Evolutionary conservation across 1,140 invertebrate species (phyloP), one percentile per base, ranked within the genome.

Genomic region (Plectrocnemia conspersa): DNA sequence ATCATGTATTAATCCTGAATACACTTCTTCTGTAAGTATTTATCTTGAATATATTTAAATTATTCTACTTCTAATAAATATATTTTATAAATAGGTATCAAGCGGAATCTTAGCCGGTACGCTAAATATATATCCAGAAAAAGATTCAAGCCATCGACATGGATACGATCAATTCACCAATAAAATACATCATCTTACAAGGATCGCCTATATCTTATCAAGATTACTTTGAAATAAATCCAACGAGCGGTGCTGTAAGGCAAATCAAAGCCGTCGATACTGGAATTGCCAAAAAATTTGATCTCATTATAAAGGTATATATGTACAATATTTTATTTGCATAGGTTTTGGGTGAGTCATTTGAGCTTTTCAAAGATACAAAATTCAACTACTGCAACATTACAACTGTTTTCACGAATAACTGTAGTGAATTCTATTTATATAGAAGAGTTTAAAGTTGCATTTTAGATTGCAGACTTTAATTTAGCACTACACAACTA

Each of bases 91-190:
- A 41, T 58, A 82, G 86, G 87, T 91, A 19, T 87, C 85, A 5
- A 88, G 87, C 54, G 88, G 89, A 3, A 81, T 87, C 2, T 68
- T 91, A 59, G 82, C 88, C 18, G 89, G 90, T 1, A 83, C 91
- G 25, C 74, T 94, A 1, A 83, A 84, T 48, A 84, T 93, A 18
- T 76, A 80, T n/a, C 91, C 91, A 0, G 90, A 93, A 65, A 86
- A 89, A n/a, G 63, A 91, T 94, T 46, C 85, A 90, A 71, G 91
- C 89, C 0, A 81, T 90, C 1, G 89, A 93, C 67, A 85, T 89
- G 80, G 90, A 93, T 65, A 90, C 89, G 1, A 80, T 93, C 7
- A 86, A 89, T 64, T 81, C 87, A 1, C 80, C 81, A 0, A 89
- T 92, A 44, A 77, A 79, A 40, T 93, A 93, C 67, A 85, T 80